Base-by-base conservation (phyloP, 92 coral and sea anemone genomes). In the Bergia puertoricense region DNA sequence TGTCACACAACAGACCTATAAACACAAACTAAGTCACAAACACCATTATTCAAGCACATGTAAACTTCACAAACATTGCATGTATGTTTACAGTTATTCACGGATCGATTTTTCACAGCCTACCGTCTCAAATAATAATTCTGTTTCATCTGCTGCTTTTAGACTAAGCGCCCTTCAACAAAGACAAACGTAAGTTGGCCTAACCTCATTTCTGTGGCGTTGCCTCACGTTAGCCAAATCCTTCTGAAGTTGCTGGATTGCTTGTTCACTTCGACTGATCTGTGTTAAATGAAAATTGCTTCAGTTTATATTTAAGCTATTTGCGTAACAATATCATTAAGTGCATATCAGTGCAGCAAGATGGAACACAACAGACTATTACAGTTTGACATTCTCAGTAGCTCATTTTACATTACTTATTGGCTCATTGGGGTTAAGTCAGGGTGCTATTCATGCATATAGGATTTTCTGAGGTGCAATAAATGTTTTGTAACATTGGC, bases 251-350 rank as follows among this genome's bases (percentile, higher is more conserved):
- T 95, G 96, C 39, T 95, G 96, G 81, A 92, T 90, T 40, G 95
- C 90, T 82, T 95, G 94, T 69, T 97, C 98, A 81, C 98, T 94
- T 59, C 98, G 90, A 14, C 91, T 88, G 37, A 97, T 91, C 99
- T 97, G 84, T 41, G 84, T 6, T 5, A 66, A 46, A 43, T 8
- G 66, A 57, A 73, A 41, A 83, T 43, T 9, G 66, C 69, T 20
- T 43, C 30, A 6, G 8, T 30, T 46, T 39, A 46, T 69, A 14
- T 57, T 74, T 11, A 39, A 72, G n/a, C 40, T 9, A 22, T 81
- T 37, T 11, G 16, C 39, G 9, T 41, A 37, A 81, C 86, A 13
- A 57, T 56, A 45, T 43, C 66, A 30, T 30, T 30, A 74, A 82
- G 8, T 42, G 6, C 6, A 43, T n/a, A 5, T 39, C 3, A 22